Conservation (phyloP, 2,888 invertebrate genomes). For the Griposia aprilina region DNA sequence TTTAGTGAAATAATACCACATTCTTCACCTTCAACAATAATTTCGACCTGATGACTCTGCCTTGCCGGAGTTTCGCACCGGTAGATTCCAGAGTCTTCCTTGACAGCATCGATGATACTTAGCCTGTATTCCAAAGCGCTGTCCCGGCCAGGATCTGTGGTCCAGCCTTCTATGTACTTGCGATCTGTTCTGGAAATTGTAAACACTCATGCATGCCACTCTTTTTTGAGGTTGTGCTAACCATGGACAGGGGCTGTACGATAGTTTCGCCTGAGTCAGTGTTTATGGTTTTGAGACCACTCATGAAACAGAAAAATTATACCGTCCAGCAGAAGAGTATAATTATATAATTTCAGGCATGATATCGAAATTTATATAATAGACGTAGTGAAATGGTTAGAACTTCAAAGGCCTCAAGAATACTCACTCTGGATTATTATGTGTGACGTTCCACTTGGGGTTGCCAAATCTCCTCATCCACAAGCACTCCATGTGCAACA, state of each 20-base stretch:
- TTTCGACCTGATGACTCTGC: constrained; percentile 95
- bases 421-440: constrained; percentile 90
- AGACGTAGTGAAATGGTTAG: not conserved
- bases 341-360: too few relatives aligned
- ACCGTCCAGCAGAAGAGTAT: not conserved
- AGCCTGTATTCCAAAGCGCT: constrained; percentile 95
- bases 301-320: not conserved
- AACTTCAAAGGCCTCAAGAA: not conserved
- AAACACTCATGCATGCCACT: not conserved
- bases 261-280: not conserved
- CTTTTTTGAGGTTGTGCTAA: not conserved
- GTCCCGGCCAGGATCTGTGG: constrained; percentile 94
- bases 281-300: not conserved
- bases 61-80: constrained; percentile 96
- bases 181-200: constrained; percentile 75
- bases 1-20: not conserved
- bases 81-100: constrained; percentile 96
- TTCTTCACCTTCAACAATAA: constrained; percentile 92
- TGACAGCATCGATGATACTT: constrained; percentile 94
- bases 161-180: constrained; percentile 94
- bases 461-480: constrained; percentile 96
- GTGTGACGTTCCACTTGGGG: constrained; percentile 95
- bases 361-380: not conserved
- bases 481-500: constrained; percentile 96
- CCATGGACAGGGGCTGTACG: not conserved